Percentiles rank a stretch among this genome's conserved stretches.
These are phyloP conservation scores for Vireo altiloquus DNA, from an alignment of 2,113 vertebrate species.

Conservation along the genomic window DNA sequence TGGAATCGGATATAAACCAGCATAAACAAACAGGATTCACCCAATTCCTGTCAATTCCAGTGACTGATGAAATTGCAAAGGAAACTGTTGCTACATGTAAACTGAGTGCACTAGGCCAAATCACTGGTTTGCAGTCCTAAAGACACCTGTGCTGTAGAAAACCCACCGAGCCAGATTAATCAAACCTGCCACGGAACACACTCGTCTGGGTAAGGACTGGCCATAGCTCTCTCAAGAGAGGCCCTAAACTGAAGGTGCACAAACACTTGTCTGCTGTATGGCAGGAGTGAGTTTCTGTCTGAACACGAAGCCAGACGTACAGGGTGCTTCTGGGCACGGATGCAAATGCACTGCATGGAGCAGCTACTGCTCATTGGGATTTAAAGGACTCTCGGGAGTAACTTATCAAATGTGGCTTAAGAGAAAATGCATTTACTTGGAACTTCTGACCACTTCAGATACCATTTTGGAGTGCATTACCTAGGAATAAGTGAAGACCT, in stretches of 20 bases:
- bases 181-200: not conserved
- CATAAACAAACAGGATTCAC: not conserved
- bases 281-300: not conserved
- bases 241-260: not conserved
- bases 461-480: no score
- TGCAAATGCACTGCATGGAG: fast-evolving
- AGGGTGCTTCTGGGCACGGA: fast-evolving
- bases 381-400: no score
- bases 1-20: not conserved
- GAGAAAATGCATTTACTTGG: not conserved
- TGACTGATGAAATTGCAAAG: not conserved
- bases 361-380: not conserved
- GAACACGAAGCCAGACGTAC: not conserved
- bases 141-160: not conserved
- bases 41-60: not conserved
- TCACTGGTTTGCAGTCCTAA: not conserved
- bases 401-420: not conserved
- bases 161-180: not conserved
- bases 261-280: no score
- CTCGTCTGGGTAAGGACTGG: not conserved
- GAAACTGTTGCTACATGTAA: not conserved
- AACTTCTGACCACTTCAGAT: not conserved
- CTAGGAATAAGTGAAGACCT: not conserved
- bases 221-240: not conserved
- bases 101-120: fast-evolving